phyloP scores from a whole-genome alignment of 2,797 vertebrate species.

The Enteromius fasciolatus region DNA sequence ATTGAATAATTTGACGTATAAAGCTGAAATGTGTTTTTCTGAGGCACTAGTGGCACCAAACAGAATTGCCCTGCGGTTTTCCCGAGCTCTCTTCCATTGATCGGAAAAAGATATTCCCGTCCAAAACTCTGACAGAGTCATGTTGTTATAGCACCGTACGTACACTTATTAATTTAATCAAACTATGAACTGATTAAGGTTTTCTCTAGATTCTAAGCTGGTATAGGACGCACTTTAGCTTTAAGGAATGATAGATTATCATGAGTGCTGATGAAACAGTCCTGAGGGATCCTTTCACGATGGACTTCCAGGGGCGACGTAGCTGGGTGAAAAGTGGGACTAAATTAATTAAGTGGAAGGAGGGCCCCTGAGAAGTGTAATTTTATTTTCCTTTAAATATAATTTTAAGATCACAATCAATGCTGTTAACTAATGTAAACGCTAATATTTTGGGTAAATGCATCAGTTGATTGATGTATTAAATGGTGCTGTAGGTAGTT shows the following conservation, averaged over 20 bases:
- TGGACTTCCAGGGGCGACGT: background rate
- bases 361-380: too few relatives aligned
- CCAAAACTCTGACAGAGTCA: slow-evolving; percentile 18
- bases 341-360: too few relatives aligned
- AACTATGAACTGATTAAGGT: background rate
- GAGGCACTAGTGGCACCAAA: background rate
- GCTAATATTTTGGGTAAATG: too few relatives aligned
- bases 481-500: too few relatives aligned
- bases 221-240: background rate
- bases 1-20: background rate
- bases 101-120: background rate
- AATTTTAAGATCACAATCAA: too few relatives aligned
- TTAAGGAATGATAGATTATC: slow-evolving; percentile 23
- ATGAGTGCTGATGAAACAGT: background rate
- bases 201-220: background rate
- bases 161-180: background rate
- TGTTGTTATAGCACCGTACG: background rate
- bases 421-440: too few relatives aligned
- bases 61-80: background rate
- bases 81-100: background rate
- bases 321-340: too few relatives aligned
- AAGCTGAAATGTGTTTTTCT: slow-evolving; percentile 9
- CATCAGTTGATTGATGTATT: too few relatives aligned
- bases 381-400: too few relatives aligned
- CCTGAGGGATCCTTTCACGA: background rate